phyloP scores from a whole-genome alignment of 2,888 invertebrate genomes.

The Diaphora mendica region DNA sequence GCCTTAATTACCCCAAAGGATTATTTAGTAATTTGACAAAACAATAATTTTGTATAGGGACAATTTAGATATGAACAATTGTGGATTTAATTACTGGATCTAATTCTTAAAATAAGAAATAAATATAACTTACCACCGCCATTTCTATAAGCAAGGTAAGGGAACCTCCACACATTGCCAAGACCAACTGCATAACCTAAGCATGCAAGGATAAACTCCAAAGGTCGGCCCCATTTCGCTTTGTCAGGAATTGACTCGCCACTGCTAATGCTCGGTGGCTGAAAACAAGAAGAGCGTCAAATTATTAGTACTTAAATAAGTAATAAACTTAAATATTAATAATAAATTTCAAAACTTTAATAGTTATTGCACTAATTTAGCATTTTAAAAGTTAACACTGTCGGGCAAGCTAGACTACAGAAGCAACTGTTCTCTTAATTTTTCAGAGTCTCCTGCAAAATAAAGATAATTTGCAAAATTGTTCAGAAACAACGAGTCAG shows the following conservation, averaged over 20 bases:
- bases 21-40: not conserved
- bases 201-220: conserved; percentile 92
- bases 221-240: conserved; percentile 87
- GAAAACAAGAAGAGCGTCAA: conserved; percentile 33
- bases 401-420: too few relatives aligned
- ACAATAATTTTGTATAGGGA: not conserved
- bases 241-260: conserved; percentile 64
- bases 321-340: not conserved
- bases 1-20: too few relatives aligned
- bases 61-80: not conserved
- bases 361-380: too few relatives aligned
- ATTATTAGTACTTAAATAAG: not conserved
- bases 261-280: conserved; percentile 60
- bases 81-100: too few relatives aligned
- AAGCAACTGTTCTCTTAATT: too few relatives aligned
- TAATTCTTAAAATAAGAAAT: not conserved
- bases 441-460: too few relatives aligned
- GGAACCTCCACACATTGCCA: conserved; percentile 93
- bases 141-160: conserved; percentile 92
- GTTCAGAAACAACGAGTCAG: too few relatives aligned
- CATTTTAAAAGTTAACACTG: too few relatives aligned
- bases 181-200: conserved; percentile 92
- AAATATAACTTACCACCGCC: conserved; percentile 88
- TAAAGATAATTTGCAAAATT: too few relatives aligned
- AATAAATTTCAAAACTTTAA: not conserved